Evolutionary conservation across 1,140 invertebrate species (phyloP).

Genomic region (Mizuhopecten yessoensis): DNA sequence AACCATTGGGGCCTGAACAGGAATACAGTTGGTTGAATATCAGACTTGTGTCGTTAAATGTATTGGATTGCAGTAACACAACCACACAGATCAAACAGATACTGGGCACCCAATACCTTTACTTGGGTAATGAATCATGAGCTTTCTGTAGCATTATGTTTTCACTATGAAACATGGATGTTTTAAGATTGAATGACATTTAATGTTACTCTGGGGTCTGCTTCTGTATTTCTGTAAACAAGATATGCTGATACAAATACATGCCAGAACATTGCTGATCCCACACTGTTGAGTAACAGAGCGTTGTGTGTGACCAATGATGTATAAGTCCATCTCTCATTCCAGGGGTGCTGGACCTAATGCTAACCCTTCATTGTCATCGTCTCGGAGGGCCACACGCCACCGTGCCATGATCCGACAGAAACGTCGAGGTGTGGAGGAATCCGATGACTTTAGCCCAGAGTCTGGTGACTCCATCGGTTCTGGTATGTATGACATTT

Average conservation of each 20-base stretch:
- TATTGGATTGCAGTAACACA: not conserved
- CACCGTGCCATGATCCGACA: constrained; percentile 69
- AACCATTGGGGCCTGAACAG: constrained; percentile 18
- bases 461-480: constrained; percentile 70
- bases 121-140: not conserved
- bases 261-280: not conserved
- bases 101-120: not conserved
- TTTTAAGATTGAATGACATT: too few species aligned
- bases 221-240: too few species aligned
- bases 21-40: not conserved
- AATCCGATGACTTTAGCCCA: constrained; percentile 61
- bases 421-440: constrained; percentile 53
- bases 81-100: not conserved
- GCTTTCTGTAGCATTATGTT: not conserved
- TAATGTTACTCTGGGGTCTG: too few species aligned
- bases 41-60: not conserved
- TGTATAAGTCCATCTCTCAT: not conserved
- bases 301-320: not conserved
- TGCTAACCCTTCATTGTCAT: constrained; percentile 62
- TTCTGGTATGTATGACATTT: constrained; percentile 66
- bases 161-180: too few species aligned
- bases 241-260: too few species aligned
- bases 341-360: constrained; percentile 46
- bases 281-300: not conserved
- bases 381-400: constrained; percentile 65